Percentiles rank a stretch among this genome's conserved stretches.
Evolutionary conservation across 2,113 vertebrate genomes (phyloP).

Genomic region (Petrocephalus microphthalmus): DNA sequence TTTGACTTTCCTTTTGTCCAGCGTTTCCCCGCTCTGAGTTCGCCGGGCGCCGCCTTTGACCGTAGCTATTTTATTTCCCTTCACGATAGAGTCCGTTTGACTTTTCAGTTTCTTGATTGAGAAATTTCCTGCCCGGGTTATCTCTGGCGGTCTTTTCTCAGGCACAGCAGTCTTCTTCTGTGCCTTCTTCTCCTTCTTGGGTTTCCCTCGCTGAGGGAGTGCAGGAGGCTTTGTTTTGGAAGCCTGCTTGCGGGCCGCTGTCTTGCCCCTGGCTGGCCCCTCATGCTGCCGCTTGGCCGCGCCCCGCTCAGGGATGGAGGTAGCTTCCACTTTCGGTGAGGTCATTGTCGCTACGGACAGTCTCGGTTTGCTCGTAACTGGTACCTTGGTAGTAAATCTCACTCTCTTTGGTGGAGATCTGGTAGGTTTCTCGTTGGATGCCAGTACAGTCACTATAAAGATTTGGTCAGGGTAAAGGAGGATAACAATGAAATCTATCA

Average conservation of each 20-base stretch:
- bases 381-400: constrained; percentile 43
- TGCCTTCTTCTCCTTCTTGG: neutral
- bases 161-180: neutral
- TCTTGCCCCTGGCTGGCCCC: neutral
- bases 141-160: neutral
- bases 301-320: neutral
- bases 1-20: neutral
- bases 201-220: neutral
- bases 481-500: neutral
- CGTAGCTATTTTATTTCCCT: neutral
- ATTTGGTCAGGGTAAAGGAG: neutral
- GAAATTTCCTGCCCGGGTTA: neutral
- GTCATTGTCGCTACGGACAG: neutral
- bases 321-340: neutral
- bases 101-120: neutral
- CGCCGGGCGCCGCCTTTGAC: neutral
- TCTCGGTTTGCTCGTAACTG: constrained; percentile 21
- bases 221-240: neutral
- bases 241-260: neutral
- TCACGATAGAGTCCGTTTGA: neutral
- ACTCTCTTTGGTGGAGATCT: constrained; percentile 51
- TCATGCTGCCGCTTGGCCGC: neutral
- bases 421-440: constrained; percentile 49
- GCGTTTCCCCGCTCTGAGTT: neutral
- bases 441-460: constrained; percentile 55